Evolutionary conservation across 2,888 invertebrate species (phyloP), one percentile per base, ranked within the genome.

Genomic region (Eupithecia pulchellata): DNA sequence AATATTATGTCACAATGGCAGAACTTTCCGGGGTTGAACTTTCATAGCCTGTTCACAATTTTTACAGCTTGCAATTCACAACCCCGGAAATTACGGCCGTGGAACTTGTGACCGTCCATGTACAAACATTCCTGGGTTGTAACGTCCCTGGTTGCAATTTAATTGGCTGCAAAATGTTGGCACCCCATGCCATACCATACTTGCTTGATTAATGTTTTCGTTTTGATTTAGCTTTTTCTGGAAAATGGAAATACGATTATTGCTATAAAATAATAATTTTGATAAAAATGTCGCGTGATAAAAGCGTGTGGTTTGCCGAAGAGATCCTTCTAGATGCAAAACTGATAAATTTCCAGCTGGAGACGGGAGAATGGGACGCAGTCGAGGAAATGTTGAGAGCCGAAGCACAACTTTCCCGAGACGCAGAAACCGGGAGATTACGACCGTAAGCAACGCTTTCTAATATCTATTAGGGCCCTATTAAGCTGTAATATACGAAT

Each of bases 261-360:
- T 1, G n/a, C n/a, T 2, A 30, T 8, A 2, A 30, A 5, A 30
- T 65, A 67, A 47, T 42, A 60, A 62, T 57, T 65, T 36, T 25
- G 30, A 25, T 2, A 11, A 87, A 80, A 84, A 94, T 94, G 94
- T 94, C 94, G 69, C 89, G 94, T 74, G 94, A 94, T 84, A 94
- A 94, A 88, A 94, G 93, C 79, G 94, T 94, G 55, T 94, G 94
- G 94, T 94, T 94, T 77, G 94, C 93, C 8, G 94, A 94, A 82
- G 94, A 95, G 79, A 94, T 95, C 78, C 81, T 94, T 64, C 81
- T 95, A 71, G 94, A 94, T 82, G 94, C 94, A 11, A 94, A 94
- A 81, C 85, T 94, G 62, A 94, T 95, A 52, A 94, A 95, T 80
- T 93, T 89, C 66, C 94, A 94, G 80, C 79, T 95, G 75, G 94